Evolutionary conservation across 2,113 vertebrate genomes (phyloP).

Genomic region (Pseudorectes ferrugineus): DNA sequence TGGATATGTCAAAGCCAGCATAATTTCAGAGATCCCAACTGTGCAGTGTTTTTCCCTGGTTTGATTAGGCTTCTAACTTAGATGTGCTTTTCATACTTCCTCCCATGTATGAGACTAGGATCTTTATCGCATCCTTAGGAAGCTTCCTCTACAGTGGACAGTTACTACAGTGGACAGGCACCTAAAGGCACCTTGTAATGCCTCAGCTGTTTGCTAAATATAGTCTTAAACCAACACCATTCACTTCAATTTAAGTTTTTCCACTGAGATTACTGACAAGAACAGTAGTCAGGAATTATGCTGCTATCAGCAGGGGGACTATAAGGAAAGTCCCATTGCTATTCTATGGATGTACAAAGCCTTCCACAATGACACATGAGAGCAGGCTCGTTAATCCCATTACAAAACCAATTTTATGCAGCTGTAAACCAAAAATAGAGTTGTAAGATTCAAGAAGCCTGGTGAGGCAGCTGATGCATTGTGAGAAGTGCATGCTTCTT

Average conservation of each 20-base stretch:
- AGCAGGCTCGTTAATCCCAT: conserved; percentile 3
- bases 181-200: background rate
- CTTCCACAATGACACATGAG: conserved; percentile 15
- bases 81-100: background rate
- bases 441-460: background rate
- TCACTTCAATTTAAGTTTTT: background rate
- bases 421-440: conserved; percentile 47
- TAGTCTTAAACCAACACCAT: background rate
- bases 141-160: background rate
- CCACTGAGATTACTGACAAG: conserved; percentile 42
- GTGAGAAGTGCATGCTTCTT: background rate
- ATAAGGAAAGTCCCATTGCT: background rate
- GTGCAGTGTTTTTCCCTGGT: background rate
- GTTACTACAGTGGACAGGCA: background rate
- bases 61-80: background rate
- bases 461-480: background rate
- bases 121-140: background rate
- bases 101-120: background rate
- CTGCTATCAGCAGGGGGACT: background rate
- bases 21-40: background rate
- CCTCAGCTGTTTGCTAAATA: conserved; percentile 32
- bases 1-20: background rate
- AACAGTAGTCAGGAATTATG: conserved; percentile 9
- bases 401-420: conserved; percentile 45
- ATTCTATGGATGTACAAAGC: background rate